A percentile compares a stretch with the other conserved stretches of the same genome.
These are phyloP conservation scores for Drosophila quinaria DNA, from an alignment of 2,888 invertebrate species.

Conservation along the genomic window DNA sequence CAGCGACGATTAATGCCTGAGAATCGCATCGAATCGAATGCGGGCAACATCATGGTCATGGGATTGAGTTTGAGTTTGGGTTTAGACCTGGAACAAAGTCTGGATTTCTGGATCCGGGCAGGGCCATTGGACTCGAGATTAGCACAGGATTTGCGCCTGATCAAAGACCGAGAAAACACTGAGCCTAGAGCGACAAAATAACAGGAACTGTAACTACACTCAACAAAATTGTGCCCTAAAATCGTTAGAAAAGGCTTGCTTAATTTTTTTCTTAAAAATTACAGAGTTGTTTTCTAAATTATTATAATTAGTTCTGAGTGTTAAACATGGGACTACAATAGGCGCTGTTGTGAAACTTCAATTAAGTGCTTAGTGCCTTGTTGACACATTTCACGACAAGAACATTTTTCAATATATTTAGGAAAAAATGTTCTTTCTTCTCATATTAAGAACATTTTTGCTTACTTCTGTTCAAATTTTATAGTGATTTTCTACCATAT, in stretches of 20 bases:
- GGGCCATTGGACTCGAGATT: constrained; percentile 74
- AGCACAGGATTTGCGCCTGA: constrained; percentile 75
- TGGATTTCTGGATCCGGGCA: constrained; percentile 27
- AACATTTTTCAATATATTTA: too few relatives aligned
- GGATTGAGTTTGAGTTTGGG: neutral
- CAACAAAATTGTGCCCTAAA: neutral
- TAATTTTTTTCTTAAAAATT: too few relatives aligned
- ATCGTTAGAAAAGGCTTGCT: too few relatives aligned
- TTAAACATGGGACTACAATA: neutral
- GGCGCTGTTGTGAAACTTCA: constrained; percentile 24
- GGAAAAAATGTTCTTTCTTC: too few relatives aligned
- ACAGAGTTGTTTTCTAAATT: too few relatives aligned
- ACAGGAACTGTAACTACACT: constrained; percentile 33
- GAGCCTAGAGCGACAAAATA: constrained; percentile 48
- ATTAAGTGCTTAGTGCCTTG: neutral
- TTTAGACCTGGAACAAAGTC: constrained; percentile 1
- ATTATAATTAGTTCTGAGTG: too few relatives aligned
- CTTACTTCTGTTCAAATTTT: too few relatives aligned
- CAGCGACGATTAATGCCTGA: constrained; percentile 54
- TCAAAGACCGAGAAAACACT: constrained; percentile 50
- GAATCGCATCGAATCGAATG: constrained; percentile 64
- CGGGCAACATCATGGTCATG: constrained; percentile 46
- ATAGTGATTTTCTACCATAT: neutral
- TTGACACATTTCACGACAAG: constrained; percentile 18
- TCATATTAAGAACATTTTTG: too few relatives aligned